Evolutionary conservation across 1,140 invertebrate genomes (phyloP), one percentile per base, ranked within the genome.

Genomic region (Nasonia vitripennis): DNA sequence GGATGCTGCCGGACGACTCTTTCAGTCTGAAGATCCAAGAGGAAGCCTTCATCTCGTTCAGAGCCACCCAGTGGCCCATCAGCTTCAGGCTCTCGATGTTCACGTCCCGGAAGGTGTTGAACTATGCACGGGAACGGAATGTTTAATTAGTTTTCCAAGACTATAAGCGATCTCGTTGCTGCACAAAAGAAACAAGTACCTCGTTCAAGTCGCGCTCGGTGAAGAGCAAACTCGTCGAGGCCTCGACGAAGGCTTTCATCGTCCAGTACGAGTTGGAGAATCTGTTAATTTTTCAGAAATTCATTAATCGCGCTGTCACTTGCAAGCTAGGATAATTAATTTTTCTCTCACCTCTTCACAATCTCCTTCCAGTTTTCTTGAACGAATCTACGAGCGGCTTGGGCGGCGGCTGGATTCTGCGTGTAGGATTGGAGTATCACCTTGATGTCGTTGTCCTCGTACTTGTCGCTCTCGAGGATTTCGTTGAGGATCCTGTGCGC

Each of bases 1-100:
- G 86, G 37, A 91, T 88, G n/a, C 88, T 84, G 27, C 73, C 48
- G 2, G 89, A 74, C 10, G 88, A 90, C 74, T 87, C 87, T 71
- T 91, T 91, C n/a, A 90, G 51, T 89, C 92, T 92, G 23, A 86
- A 87, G 6, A 90, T 89, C 83, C 89, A 89, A 3, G 91, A 90
- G 41, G 89, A 90, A 5, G 91, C 91, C 37, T 89, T 90, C 2
- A 91, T 90, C 78, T 93, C 90, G 51, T 91, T 88, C 27, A 92
- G 88, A 14, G 89, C 88, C 41, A 92, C 89, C 0, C 87, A 88
- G n/a, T 92, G 90, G 2, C 91, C 91, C 6, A 92, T 89, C 34
- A 81, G 87, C 41, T 90, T 91, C 41, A 93, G 86, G 51, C 88
- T 90, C 2, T 93, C 89, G n/a, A 90, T 89, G 81, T 93, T 90